Conservation (phyloP, 2,888 invertebrate species). For the Chesias legatella region DNA sequence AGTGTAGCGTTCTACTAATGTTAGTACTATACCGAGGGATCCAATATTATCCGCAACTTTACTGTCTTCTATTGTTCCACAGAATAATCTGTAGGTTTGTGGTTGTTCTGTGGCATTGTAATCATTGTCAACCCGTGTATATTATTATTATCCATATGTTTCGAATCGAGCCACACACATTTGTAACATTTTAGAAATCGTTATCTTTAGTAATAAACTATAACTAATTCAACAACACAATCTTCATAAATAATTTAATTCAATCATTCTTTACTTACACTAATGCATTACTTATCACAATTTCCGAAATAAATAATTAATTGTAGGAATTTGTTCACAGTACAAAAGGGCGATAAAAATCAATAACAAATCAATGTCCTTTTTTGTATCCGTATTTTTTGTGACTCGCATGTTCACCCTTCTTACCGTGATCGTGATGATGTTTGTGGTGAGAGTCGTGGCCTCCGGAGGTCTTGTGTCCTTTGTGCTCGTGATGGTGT, state of each 20-base stretch:
- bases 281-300: too few relatives aligned
- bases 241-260: constrained; percentile 39
- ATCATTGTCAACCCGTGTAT: too few relatives aligned
- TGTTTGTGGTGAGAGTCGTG: constrained; percentile 89
- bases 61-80: background rate
- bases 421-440: constrained; percentile 87
- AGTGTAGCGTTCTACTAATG: too few relatives aligned
- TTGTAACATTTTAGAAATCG: too few relatives aligned
- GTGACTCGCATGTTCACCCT: constrained; percentile 89
- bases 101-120: too few relatives aligned
- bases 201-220: too few relatives aligned
- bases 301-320: background rate
- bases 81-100: background rate
- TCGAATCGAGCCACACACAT: background rate
- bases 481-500: constrained; percentile 88
- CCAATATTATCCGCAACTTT: background rate
- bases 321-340: background rate
- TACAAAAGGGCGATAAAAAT: constrained; percentile 9
- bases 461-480: constrained; percentile 88
- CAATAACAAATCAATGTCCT: constrained; percentile 50
- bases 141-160: too few relatives aligned
- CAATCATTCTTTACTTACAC: constrained; percentile 26
- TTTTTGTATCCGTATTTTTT: constrained; percentile 88
- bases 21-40: background rate
- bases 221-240: too few relatives aligned